These are phyloP conservation scores for Esox niger DNA, from an alignment of 2,113 vertebrate species.

Conservation along the genomic window DNA sequence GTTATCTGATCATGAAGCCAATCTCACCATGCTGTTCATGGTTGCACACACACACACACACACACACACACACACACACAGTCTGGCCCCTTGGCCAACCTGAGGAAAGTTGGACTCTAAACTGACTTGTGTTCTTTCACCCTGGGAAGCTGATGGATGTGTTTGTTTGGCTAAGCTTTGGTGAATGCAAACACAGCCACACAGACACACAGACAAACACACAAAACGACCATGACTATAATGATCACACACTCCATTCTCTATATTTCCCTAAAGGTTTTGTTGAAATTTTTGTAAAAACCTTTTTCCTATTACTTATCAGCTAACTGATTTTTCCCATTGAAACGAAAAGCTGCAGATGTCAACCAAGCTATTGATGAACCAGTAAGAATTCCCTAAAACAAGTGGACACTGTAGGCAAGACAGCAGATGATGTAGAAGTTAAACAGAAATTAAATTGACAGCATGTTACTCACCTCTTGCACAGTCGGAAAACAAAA, in stretches of 20 bases:
- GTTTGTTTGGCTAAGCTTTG: conserved; percentile 65
- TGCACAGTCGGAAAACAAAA: conserved; percentile 73
- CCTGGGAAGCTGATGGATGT: conserved; percentile 64
- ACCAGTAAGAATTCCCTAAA: conserved; percentile 9
- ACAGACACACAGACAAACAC: conserved; percentile 1
- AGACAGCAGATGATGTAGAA: background rate
- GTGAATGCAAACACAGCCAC: conserved; percentile 29
- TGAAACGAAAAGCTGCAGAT: conserved; percentile 37
- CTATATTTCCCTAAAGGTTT: conserved; percentile 47
- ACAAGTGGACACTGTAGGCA: background rate
- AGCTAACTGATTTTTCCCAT: conserved; percentile 46
- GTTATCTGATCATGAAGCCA: background rate
- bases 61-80: conserved; percentile 22
- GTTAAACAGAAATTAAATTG: background rate
- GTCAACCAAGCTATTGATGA: conserved; percentile 30
- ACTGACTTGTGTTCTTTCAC: conserved; percentile 61
- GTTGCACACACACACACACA: conserved; percentile 18
- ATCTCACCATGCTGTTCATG: conserved; percentile 21
- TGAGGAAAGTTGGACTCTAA: conserved; percentile 53
- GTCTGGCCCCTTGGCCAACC: conserved; percentile 33
- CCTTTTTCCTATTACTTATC: conserved; percentile 45
- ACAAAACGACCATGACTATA: conserved; percentile 16
- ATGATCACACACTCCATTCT: conserved; percentile 29
- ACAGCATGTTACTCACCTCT: conserved; percentile 75
- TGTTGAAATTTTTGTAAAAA: conserved; percentile 35